Percentiles rank a stretch among this genome's conserved stretches.
Conservation (phyloP, 2,113 vertebrate species). For the Astatotilapia flaviijosephi region DNA sequence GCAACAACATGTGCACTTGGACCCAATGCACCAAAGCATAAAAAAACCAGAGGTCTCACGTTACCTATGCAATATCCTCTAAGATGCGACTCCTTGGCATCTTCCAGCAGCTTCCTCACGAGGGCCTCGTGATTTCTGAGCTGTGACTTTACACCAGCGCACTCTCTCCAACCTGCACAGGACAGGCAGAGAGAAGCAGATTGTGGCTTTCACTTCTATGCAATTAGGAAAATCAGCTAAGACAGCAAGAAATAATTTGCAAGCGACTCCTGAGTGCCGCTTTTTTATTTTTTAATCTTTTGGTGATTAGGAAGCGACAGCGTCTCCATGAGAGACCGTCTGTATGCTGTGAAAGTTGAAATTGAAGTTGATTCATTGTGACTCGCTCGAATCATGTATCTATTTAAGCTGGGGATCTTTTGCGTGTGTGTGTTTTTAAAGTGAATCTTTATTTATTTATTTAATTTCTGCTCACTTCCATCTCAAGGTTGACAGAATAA, state of each 20-base stretch:
- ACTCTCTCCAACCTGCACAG: conserved; percentile 71
- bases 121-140: conserved; percentile 51
- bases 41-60: not conserved
- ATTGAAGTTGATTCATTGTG: not conserved
- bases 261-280: not conserved
- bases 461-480: not conserved
- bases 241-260: conserved; percentile 1
- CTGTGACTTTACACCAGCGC: conserved; percentile 59
- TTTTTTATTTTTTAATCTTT: not conserved
- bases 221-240: conserved; percentile 1
- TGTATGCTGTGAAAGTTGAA: not conserved
- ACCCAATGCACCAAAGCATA: not conserved
- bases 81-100: conserved; percentile 61
- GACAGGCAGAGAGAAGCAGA: not conserved
- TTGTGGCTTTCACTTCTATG: not conserved
- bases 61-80: conserved; percentile 66
- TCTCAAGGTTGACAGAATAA: not conserved
- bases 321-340: not conserved
- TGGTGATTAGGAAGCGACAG: not conserved
- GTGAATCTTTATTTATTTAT: not conserved
- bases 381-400: not conserved
- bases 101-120: conserved; percentile 63
- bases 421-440: not conserved
- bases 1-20: not conserved
- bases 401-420: not conserved